Evolutionary conservation across 1,140 invertebrate species (phyloP).

Genomic region (Drosophila mauritiana): DNA sequence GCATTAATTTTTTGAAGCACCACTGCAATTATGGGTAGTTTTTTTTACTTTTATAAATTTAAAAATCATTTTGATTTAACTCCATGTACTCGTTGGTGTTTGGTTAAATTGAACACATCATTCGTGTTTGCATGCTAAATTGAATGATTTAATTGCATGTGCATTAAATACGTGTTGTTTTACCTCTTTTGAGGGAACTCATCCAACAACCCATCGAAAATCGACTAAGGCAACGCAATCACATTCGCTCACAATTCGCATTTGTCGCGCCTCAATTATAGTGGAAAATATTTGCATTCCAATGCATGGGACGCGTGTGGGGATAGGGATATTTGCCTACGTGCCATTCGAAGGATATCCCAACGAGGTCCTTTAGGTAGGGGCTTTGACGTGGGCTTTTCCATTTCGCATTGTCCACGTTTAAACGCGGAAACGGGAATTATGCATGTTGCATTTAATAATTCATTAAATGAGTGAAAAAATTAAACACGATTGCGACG

Average conservation of each 20-base stretch:
- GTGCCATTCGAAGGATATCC: constrained; percentile 58
- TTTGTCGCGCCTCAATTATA: constrained; percentile 62
- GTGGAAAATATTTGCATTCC: constrained; percentile 64
- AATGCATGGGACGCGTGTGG: constrained; percentile 11
- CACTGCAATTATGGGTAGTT: constrained; percentile 48
- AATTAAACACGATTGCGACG: constrained; percentile 3
- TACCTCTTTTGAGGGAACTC: neutral
- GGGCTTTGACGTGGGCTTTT: constrained; percentile 9
- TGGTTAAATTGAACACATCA: constrained; percentile 16
- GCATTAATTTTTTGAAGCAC: constrained; percentile 12
- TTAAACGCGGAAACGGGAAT: constrained; percentile 38
- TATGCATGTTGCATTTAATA: constrained; percentile 57
- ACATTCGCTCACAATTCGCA: constrained; percentile 50
- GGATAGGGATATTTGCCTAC: constrained; percentile 32
- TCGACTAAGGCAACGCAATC: constrained; percentile 18
- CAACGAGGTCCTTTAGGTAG: constrained; percentile 16
- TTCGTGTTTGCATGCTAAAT: constrained; percentile 35
- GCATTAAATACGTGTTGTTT: constrained; percentile 47
- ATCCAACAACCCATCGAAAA: constrained; percentile 12
- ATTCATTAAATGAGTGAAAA: constrained; percentile 57
- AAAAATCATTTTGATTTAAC: constrained; percentile 31
- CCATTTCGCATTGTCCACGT: constrained; percentile 23
- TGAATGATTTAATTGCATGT: constrained; percentile 37
- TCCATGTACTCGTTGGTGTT: neutral
- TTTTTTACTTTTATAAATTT: constrained; percentile 20